A percentile compares a stretch with the other conserved stretches of the same genome.
Evolutionary conservation across 2,113 vertebrate species (phyloP).

Genomic region (Callocephalon fimbriatum): DNA sequence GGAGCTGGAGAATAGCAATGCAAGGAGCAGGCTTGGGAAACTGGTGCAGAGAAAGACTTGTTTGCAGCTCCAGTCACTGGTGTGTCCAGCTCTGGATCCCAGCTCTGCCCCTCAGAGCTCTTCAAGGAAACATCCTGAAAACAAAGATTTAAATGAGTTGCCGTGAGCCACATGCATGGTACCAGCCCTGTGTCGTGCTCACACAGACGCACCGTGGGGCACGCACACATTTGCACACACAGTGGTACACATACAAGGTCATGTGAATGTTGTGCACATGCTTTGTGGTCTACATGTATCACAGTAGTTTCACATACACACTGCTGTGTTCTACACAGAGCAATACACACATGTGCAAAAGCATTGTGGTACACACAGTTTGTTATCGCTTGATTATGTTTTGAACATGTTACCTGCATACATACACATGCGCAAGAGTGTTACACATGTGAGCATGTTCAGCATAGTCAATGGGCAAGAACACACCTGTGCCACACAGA

Average conservation of each 20-base stretch:
- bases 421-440: too few relatives aligned
- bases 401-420: background rate
- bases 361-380: background rate
- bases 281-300: background rate
- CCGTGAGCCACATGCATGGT: background rate
- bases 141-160: background rate
- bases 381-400: background rate
- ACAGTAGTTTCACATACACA: background rate
- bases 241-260: rapidly evolving
- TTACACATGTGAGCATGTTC: rapidly evolving
- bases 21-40: background rate
- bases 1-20: background rate
- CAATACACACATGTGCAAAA: rapidly evolving
- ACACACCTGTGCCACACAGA: rapidly evolving
- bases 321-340: background rate
- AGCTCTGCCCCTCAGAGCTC: rapidly evolving
- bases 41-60: background rate
- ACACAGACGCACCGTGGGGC: rapidly evolving
- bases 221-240: rapidly evolving
- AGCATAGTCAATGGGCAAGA: background rate
- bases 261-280: background rate
- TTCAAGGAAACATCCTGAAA: background rate
- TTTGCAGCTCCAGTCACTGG: background rate
- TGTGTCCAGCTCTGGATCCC: rapidly evolving
- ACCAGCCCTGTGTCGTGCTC: background rate